Evolutionary conservation across 2,113 vertebrate genomes (phyloP).

Genomic region (Dasyornis broadbenti): DNA sequence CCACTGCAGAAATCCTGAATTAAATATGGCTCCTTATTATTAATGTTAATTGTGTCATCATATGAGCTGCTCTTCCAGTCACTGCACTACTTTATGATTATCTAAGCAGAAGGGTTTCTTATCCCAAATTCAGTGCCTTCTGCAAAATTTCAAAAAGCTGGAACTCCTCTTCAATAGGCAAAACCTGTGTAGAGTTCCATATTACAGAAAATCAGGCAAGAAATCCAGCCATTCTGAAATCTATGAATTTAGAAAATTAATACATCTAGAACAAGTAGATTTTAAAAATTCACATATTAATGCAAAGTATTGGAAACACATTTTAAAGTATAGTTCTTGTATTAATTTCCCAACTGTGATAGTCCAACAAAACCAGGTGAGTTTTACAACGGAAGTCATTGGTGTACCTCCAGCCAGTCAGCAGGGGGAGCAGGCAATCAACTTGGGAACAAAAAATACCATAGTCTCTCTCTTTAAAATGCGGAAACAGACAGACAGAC

Average conservation of each 20-base stretch:
- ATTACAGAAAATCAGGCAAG: not conserved
- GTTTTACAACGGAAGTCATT: not conserved
- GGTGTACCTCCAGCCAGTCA: constrained; percentile 1
- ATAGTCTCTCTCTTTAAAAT: not conserved
- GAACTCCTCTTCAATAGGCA: not conserved
- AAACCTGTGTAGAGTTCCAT: not conserved
- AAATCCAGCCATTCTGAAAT: not conserved
- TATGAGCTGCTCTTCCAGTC: not conserved
- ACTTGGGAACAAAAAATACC: not conserved
- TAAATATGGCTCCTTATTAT: not conserved
- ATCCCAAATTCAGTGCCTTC: not conserved
- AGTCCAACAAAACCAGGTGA: not conserved
- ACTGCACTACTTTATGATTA: not conserved
- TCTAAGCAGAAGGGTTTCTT: not conserved
- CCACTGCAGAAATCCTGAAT: not conserved
- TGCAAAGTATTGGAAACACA: not conserved
- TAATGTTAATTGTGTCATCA: not conserved
- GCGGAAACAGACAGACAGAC: not conserved
- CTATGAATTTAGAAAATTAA: not conserved
- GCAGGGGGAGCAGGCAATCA: constrained; percentile 50
- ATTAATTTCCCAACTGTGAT: not conserved
- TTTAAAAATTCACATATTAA: not conserved
- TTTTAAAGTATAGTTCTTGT: not conserved
- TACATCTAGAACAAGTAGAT: not conserved
- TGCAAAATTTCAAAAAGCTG: not conserved